Evolutionary conservation across 2,113 vertebrate species (phyloP).

Genomic region (Natator depressus): DNA sequence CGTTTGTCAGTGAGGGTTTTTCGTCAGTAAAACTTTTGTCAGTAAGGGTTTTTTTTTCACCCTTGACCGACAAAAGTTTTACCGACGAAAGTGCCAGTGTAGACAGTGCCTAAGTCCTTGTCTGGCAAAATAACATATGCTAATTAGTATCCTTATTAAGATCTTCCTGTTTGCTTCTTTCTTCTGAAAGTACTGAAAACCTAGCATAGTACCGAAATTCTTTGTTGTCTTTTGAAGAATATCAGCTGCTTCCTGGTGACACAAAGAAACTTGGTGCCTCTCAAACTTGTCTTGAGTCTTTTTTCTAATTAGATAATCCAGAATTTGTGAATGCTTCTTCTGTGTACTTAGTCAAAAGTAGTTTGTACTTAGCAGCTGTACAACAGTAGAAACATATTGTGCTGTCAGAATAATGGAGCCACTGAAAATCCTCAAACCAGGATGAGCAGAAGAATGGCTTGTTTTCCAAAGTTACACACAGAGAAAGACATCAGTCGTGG

Average conservation of each 20-base stretch:
- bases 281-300: neutral
- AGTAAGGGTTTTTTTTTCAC: too few species aligned
- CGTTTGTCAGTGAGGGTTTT: too few species aligned
- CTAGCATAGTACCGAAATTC: fast-evolving
- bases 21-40: too few species aligned
- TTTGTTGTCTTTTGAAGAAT: neutral
- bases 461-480: neutral
- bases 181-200: fast-evolving
- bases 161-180: neutral
- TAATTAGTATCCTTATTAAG: neutral
- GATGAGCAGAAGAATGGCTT: neutral
- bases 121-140: neutral
- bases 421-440: neutral
- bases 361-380: neutral
- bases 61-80: too few species aligned
- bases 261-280: neutral
- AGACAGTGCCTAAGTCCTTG: neutral
- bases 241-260: neutral
- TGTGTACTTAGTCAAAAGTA: neutral
- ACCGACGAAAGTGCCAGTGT: too few species aligned
- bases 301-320: neutral
- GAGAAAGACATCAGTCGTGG: neutral
- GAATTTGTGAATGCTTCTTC: neutral
- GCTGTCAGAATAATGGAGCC: neutral
- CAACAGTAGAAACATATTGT: neutral